These are phyloP conservation scores for Sturmia bella DNA, from an alignment of 2,888 invertebrate species.

Conservation along the genomic window DNA sequence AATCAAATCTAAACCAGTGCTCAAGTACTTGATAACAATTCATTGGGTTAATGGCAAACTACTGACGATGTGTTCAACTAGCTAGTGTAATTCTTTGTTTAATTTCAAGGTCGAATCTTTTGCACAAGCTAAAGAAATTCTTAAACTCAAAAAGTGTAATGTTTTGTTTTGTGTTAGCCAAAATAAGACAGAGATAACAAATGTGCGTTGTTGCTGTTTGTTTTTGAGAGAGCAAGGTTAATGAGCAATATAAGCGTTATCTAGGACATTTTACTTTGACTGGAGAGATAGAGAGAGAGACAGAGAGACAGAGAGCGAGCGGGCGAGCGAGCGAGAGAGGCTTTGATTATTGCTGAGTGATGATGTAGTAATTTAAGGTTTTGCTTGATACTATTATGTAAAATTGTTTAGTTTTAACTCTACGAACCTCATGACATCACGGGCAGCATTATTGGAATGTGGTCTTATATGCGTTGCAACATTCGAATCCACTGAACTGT, in stretches of 20 bases:
- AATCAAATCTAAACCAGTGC: background rate
- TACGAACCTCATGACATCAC: conserved; percentile 80
- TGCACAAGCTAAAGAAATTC: too few species aligned
- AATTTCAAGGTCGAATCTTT: too few species aligned
- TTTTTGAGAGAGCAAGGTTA: conserved; percentile 18
- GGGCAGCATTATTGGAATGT: conserved; percentile 78
- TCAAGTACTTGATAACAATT: background rate
- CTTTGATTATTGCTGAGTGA: conserved; percentile 46
- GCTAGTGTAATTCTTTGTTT: background rate
- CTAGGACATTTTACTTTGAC: conserved; percentile 37
- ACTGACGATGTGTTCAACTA: conserved; percentile 21
- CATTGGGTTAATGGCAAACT: conserved; percentile 16
- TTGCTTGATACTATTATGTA: conserved; percentile 36
- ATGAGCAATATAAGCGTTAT: conserved; percentile 54
- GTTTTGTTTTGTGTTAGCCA: conserved; percentile 39
- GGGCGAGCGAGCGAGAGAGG: too few species aligned
- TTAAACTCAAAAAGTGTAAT: background rate
- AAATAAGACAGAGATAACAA: conserved; percentile 15
- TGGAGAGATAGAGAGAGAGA: conserved; percentile 3
- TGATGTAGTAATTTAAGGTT: conserved; percentile 29
- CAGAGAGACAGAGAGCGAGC: background rate
- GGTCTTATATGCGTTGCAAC: conserved; percentile 70
- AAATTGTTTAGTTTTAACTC: conserved; percentile 55
- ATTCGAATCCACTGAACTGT: conserved; percentile 47
- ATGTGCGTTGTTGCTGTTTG: conserved; percentile 25